phyloP scores from a whole-genome alignment of 2,888 invertebrate species.

The Bellardia pandia region DNA sequence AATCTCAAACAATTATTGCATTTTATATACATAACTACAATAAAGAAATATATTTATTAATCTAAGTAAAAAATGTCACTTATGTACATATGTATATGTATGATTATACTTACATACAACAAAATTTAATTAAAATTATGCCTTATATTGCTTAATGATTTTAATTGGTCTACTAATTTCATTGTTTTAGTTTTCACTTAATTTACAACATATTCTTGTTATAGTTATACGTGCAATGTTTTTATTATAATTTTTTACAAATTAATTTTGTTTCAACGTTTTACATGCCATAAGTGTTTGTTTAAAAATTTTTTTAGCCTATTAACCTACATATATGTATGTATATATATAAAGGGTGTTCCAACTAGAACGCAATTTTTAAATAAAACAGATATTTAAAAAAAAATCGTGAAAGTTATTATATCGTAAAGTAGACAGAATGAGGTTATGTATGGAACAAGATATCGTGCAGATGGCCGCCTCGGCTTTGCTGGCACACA shows the following conservation, averaged over 20 bases:
- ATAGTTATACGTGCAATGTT: conserved; percentile 30
- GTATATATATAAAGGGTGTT: too few species aligned
- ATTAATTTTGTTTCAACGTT: not conserved
- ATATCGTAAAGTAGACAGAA: too few species aligned
- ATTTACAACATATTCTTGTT: not conserved
- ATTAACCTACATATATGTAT: conserved; percentile 23
- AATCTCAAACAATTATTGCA: conserved; percentile 46
- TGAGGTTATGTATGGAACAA: too few species aligned
- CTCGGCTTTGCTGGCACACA: too few species aligned
- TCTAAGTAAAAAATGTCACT: not conserved
- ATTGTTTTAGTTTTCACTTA: not conserved
- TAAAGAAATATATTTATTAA: not conserved
- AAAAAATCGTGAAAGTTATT: too few species aligned
- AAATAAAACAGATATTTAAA: too few species aligned
- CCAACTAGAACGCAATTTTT: too few species aligned
- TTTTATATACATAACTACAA: conserved; percentile 28
- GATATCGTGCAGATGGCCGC: too few species aligned
- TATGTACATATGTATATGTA: not conserved
- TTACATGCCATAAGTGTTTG: conserved; percentile 47
- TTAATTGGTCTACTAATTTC: not conserved
- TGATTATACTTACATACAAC: not conserved
- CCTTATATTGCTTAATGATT: not conserved
- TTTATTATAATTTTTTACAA: conserved; percentile 24
- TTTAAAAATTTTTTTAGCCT: conserved; percentile 28
- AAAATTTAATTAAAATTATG: not conserved